Evolutionary conservation across 2,113 vertebrate species (phyloP), one percentile per base, ranked within the genome.

Genomic region (Eurystomus gularis): DNA sequence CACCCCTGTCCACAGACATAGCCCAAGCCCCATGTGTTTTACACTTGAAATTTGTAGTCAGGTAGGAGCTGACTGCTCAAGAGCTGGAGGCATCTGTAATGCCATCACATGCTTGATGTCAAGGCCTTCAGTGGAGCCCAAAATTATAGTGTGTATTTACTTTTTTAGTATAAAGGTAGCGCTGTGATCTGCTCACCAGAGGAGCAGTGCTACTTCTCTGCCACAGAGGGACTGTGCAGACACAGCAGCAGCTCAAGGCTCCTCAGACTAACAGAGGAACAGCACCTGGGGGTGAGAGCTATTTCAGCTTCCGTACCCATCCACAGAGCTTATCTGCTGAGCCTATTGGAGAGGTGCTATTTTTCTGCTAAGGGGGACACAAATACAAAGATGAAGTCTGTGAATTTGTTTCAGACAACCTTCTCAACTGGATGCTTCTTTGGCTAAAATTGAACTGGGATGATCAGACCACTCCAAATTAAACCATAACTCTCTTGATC

Each of bases 101-200:
- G 60, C 68, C 52, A 48, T 78, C 68, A 11, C 40, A 31, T 86
- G 82, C 46, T 44, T 62, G 26, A 33, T 51, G 17, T 62, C 2
- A 3, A 76, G 28, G 25, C 24, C 29, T 78, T 68, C 71, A 42
- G 0, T 14, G 42, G 42, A 86, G 46, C 51, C 68, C 82, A 70
- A 23, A 90, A 77, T 68, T 21, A 51, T 1, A 40, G 13, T 0
- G 1, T 5, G 9, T 9, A 8, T 81, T 91, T 77, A 31, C 11
- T 82, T 82, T 82, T 69, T 54, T n/a, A 44, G 25, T 13, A 11
- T 24, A 70, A 82, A 73, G 54, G 28, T 37, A 52, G 5, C 0
- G 2, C 26, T 52, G 19, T 13, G 40, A 33, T 25, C 28, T 57
- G 24, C 54, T 35, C 0, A 0, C 17, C 3, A 7, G 39, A 64